Conservation (phyloP, 2,113 vertebrate species). For the Maccullochella peelii region DNA sequence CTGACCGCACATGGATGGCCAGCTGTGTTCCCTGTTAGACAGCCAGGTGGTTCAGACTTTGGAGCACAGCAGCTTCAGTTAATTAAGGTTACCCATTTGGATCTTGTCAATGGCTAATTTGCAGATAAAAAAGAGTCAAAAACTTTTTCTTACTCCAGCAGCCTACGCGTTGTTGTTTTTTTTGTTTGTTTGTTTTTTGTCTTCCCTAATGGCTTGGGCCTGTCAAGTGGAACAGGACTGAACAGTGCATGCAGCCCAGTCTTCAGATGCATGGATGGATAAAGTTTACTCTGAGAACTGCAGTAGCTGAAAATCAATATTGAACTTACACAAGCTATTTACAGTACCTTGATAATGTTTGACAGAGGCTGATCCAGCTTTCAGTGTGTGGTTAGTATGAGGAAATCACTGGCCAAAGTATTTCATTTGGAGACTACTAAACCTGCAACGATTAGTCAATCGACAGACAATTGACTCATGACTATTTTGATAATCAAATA, state of each 20-base stretch:
- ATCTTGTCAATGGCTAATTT: constrained; percentile 67
- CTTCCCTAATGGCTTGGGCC: constrained; percentile 37
- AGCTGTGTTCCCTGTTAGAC: constrained; percentile 60
- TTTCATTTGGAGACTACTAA: not conserved
- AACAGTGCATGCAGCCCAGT: constrained; percentile 17
- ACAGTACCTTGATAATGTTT: constrained; percentile 71
- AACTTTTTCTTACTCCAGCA: constrained; percentile 36
- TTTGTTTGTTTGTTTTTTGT: not conserved
- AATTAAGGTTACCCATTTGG: constrained; percentile 68
- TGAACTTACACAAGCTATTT: constrained; percentile 67
- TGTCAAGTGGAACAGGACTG: constrained; percentile 54
- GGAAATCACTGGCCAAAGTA: constrained; percentile 21
- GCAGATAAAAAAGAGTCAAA: constrained; percentile 51
- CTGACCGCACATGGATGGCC: constrained; percentile 48
- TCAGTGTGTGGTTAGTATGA: constrained; percentile 11
- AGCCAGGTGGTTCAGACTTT: constrained; percentile 65
- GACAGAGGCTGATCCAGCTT: constrained; percentile 56
- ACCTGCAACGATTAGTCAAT: not conserved
- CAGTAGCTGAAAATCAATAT: constrained; percentile 70
- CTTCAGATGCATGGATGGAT: constrained; percentile 52
- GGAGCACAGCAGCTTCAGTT: constrained; percentile 49
- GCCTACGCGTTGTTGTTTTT: constrained; percentile 19
- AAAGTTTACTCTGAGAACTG: constrained; percentile 59
- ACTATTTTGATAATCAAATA: not conserved
- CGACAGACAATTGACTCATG: not conserved